These are phyloP conservation scores for Mormyrus iriodes DNA, from an alignment of 2,113 vertebrate genomes.

Conservation along the genomic window DNA sequence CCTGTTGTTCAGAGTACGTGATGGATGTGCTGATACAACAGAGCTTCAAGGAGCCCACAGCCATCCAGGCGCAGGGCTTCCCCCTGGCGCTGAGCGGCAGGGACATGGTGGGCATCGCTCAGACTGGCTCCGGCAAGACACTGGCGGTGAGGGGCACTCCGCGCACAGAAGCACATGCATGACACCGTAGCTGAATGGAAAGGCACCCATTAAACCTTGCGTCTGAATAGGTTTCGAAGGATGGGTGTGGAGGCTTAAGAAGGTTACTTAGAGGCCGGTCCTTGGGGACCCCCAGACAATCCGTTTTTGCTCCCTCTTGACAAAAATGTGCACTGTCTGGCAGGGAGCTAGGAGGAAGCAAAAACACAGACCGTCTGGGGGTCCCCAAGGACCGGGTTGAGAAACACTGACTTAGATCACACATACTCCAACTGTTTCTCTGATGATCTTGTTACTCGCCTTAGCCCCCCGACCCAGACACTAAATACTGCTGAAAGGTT, in stretches of 20 bases:
- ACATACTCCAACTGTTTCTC: background rate
- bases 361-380: background rate
- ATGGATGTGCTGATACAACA: conserved; percentile 88
- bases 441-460: background rate
- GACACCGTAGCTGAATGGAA: background rate
- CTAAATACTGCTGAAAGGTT: background rate
- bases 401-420: background rate
- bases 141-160: conserved; percentile 70
- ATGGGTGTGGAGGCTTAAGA: background rate
- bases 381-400: background rate
- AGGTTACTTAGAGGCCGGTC: background rate
- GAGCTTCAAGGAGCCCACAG: conserved; percentile 92
- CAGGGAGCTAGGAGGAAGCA: background rate
- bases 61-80: conserved; percentile 93
- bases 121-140: conserved; percentile 96
- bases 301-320: background rate
- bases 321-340: background rate
- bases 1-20: conserved; percentile 74
- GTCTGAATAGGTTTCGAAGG: background rate
- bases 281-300: background rate
- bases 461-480: background rate
- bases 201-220: background rate
- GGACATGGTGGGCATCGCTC: conserved; percentile 98
- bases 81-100: conserved; percentile 85
- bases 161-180: too few relatives aligned